Conservation (phyloP, 2,888 invertebrate species). For the Cabera pusaria region DNA sequence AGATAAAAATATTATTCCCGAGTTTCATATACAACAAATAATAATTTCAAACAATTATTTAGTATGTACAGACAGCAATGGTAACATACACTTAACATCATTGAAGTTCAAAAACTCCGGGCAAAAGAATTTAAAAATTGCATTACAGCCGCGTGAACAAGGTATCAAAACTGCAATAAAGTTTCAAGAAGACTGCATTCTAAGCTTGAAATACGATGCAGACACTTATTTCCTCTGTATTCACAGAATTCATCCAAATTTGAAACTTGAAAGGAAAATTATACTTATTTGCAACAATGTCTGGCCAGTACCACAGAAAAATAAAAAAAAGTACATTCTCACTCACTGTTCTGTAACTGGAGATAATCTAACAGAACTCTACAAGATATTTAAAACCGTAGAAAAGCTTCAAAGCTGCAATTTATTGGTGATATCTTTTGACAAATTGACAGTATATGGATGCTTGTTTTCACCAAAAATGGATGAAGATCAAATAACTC, state of each 20-base stretch:
- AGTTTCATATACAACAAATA: slow-evolving; percentile 50
- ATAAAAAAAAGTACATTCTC: slow-evolving; percentile 40
- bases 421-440: slow-evolving; percentile 48
- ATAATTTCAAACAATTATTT: slow-evolving; percentile 51
- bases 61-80: slow-evolving; percentile 53
- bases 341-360: too few relatives aligned
- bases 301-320: slow-evolving; percentile 28
- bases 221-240: slow-evolving; percentile 43
- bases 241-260: slow-evolving; percentile 50
- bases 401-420: slow-evolving; percentile 24
- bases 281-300: slow-evolving; percentile 26
- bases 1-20: slow-evolving; percentile 46
- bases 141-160: slow-evolving; percentile 45
- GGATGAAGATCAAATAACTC: slow-evolving; percentile 33
- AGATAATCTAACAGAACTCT: slow-evolving; percentile 32
- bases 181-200: slow-evolving; percentile 35
- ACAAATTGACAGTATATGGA: slow-evolving; percentile 47
- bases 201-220: slow-evolving; percentile 50
- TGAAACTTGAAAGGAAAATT: slow-evolving; percentile 40
- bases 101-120: slow-evolving; percentile 55
- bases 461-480: slow-evolving; percentile 43
- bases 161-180: slow-evolving; percentile 36
- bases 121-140: slow-evolving; percentile 48
- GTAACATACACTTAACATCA: slow-evolving; percentile 51
- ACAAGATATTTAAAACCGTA: slow-evolving; percentile 33